A percentile compares a stretch with the other conserved stretches of the same genome.
Evolutionary conservation across 2,797 vertebrate species (phyloP).

Genomic region (Luscinia luscinia): DNA sequence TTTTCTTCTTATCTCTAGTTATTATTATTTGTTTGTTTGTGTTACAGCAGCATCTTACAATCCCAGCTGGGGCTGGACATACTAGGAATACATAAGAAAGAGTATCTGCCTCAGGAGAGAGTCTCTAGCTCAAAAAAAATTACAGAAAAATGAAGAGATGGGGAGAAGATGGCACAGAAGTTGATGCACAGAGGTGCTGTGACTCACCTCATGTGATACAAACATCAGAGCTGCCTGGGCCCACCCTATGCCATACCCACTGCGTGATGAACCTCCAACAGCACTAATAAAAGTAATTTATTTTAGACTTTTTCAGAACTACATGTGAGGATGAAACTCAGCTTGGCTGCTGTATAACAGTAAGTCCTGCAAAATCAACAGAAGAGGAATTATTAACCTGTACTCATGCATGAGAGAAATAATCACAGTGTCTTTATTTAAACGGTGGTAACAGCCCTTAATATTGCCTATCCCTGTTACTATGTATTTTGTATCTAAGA

Average conservation of each 20-base stretch:
- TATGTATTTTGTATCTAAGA: not conserved
- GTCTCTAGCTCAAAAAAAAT: conserved; percentile 23
- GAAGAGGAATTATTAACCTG: not conserved
- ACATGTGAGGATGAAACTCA: not conserved
- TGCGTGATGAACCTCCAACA: not conserved
- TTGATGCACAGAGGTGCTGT: not conserved
- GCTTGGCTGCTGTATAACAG: not conserved
- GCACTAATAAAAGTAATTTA: not conserved
- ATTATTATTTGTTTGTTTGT: conserved; percentile 70
- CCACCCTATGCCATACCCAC: not conserved
- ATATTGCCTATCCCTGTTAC: not conserved
- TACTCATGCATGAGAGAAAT: not conserved
- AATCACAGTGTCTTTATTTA: not conserved
- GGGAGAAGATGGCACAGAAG: not conserved
- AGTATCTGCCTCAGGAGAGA: conserved; percentile 28
- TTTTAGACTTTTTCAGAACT: not conserved
- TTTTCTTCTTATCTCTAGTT: conserved; percentile 64
- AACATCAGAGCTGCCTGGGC: not conserved
- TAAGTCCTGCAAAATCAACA: not conserved
- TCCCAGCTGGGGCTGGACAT: conserved; percentile 39
- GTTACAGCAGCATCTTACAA: conserved; percentile 58
- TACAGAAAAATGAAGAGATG: not conserved
- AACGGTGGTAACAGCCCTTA: not conserved
- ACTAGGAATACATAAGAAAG: conserved; percentile 41
- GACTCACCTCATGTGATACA: not conserved